Base-by-base conservation (phyloP, 1,140 invertebrate genomes). In the Caerostris darwini region DNA sequence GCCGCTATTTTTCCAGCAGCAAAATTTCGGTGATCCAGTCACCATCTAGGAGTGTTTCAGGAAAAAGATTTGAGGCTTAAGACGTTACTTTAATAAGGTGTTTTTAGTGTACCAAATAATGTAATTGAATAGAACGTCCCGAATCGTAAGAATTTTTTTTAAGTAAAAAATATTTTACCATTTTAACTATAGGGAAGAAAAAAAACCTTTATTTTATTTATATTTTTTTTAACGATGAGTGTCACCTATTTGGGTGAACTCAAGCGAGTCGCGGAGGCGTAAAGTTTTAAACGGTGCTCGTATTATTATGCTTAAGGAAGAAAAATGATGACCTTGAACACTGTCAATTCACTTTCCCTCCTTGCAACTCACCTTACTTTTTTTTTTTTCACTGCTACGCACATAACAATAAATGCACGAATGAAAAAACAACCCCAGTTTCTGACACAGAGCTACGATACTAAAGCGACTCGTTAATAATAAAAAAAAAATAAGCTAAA, bases 251-350 rank as follows among this genome's bases (percentile, higher is more conserved):
- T n/a, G 6, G 19, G 64, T n/a, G 3, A 53, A 61, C 58, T 50
- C 57, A 59, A 14, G n/a, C 85, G 12, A 8, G n/a, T 14, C 17
- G 58, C 3, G 57, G 85, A 58, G 85, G 85, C 85, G 85, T 87
- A 50, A 87, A 50, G 12, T 87, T 87, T 87, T 87, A 87, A 87
- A 61, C 85, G 85, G n/a, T 61, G 58, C 85, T 57, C 50, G 85
- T 61, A 87, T 87, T 87, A 12, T 14, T 87, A 12, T 14, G 19
- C 12, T 59, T 87, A 59, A 87, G 34, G 34, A 85, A 85, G 58
- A 10, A 87, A 14, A 87, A 61, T 87, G 56, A 53, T 50, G 34
- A 34, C 85, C 85, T 87, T 87, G 58, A 50, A 19, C 69, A 77
- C 12, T 3, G 7, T 10, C 34, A 4, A 8, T 10, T 77, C 19